phyloP scores from a whole-genome alignment of 2,888 invertebrate genomes.

The Acrocera orbiculus region DNA sequence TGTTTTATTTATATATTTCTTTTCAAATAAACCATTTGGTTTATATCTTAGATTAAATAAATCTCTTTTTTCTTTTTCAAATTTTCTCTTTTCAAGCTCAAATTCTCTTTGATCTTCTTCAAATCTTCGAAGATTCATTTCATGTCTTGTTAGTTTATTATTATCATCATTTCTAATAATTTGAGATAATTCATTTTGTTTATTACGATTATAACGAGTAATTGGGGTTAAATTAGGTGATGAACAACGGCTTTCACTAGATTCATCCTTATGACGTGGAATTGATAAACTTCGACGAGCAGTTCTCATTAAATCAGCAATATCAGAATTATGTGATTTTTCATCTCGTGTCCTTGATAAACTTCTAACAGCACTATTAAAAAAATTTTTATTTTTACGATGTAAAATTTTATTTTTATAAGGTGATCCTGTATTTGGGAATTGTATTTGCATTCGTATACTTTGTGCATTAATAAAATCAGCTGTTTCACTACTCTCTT shows the following conservation, averaged over 20 bases:
- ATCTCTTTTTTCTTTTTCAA: constrained; percentile 38
- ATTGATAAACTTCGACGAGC: constrained; percentile 27
- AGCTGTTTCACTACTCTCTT: constrained; percentile 15
- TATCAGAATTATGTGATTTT: constrained; percentile 15
- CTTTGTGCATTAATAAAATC: constrained; percentile 14
- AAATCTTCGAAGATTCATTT: constrained; percentile 25
- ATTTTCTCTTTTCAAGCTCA: constrained; percentile 31
- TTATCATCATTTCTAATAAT: too few species aligned
- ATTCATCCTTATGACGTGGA: constrained; percentile 27
- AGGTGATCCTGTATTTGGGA: constrained; percentile 20
- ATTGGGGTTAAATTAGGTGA: constrained; percentile 8
- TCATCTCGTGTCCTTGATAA: constrained; percentile 24
- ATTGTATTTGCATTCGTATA: constrained; percentile 23
- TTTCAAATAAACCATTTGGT: too few species aligned
- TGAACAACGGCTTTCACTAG: constrained; percentile 23
- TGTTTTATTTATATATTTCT: too few species aligned
- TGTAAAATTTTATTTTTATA: constrained; percentile 30
- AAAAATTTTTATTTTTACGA: constrained; percentile 24
- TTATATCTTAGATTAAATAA: constrained; percentile 22
- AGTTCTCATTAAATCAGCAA: constrained; percentile 15
- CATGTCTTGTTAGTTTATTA: constrained; percentile 22
- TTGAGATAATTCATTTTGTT: too few species aligned
- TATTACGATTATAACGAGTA: too few species aligned
- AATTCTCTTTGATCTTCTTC: constrained; percentile 29
- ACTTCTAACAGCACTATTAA: constrained; percentile 28